Conservation (phyloP, 2,113 vertebrate genomes). For the Dasyprocta punctata region DNA sequence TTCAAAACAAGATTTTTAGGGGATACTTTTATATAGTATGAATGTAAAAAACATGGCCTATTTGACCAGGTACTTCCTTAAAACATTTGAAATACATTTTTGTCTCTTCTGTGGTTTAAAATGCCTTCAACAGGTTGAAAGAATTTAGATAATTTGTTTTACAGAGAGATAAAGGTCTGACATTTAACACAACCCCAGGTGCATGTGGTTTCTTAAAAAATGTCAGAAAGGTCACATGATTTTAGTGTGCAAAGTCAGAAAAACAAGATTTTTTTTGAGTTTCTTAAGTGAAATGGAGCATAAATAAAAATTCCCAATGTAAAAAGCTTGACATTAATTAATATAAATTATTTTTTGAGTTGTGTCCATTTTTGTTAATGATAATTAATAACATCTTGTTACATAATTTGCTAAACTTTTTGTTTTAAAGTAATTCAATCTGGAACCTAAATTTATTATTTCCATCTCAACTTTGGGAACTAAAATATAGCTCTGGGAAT, state of each 20-base stretch:
- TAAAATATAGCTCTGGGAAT: neutral
- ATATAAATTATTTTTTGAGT: constrained; percentile 16
- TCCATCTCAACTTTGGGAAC: constrained; percentile 29
- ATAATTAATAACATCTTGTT: constrained; percentile 38
- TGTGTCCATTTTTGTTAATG: constrained; percentile 48
- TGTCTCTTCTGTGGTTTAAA: constrained; percentile 86
- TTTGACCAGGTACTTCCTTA: constrained; percentile 84
- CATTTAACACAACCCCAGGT: constrained; percentile 95
- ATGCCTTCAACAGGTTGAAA: constrained; percentile 85
- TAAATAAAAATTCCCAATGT: constrained; percentile 71
- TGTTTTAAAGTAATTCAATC: constrained; percentile 53
- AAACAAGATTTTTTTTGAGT: constrained; percentile 84
- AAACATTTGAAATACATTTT: constrained; percentile 82
- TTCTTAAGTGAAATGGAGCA: constrained; percentile 76
- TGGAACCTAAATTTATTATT: constrained; percentile 54
- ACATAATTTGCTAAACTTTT: constrained; percentile 55
- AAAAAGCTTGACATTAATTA: constrained; percentile 59
- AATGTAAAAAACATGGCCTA: constrained; percentile 81
- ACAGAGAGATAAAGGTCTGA: constrained; percentile 89
- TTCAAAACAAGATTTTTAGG: constrained; percentile 73
- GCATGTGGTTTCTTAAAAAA: constrained; percentile 94
- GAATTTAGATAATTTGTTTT: constrained; percentile 86
- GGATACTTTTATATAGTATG: constrained; percentile 68
- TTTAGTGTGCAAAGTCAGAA: constrained; percentile 87
- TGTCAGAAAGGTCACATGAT: constrained; percentile 91